Evolutionary conservation across 2,888 invertebrate genomes (phyloP).

Genomic region (Crioceris asparagi): DNA sequence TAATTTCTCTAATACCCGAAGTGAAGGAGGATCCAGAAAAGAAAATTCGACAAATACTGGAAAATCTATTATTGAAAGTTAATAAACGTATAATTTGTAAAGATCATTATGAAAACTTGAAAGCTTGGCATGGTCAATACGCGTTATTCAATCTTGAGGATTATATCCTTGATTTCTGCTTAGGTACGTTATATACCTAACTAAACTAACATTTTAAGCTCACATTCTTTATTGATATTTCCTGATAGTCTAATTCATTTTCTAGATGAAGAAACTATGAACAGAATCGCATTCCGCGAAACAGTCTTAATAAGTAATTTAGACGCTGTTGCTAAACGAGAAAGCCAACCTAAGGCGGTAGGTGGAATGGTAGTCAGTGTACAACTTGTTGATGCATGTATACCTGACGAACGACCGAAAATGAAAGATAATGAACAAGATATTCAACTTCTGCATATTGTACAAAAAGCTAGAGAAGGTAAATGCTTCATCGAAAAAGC

Average conservation of each 20-base stretch:
- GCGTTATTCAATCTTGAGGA: slow-evolving; percentile 25
- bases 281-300: slow-evolving; percentile 45
- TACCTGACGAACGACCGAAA: slow-evolving; percentile 17
- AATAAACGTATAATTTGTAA: slow-evolving; percentile 23
- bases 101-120: slow-evolving; percentile 23
- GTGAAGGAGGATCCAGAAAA: slow-evolving; percentile 5
- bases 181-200: slow-evolving; percentile 21
- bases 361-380: slow-evolving; percentile 39
- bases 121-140: slow-evolving; percentile 27
- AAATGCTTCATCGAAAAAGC: too few species aligned
- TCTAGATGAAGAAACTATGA: slow-evolving; percentile 41
- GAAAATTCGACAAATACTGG: slow-evolving; percentile 19
- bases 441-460: too few species aligned
- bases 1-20: neutral
- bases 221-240: slow-evolving; percentile 12
- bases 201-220: slow-evolving; percentile 5
- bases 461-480: too few species aligned
- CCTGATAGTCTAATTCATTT: slow-evolving; percentile 11
- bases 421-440: too few species aligned
- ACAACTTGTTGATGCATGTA: slow-evolving; percentile 34
- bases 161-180: slow-evolving; percentile 26
- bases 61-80: slow-evolving; percentile 25
- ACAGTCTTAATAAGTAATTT: slow-evolving; percentile 44
- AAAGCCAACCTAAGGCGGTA: slow-evolving; percentile 24
- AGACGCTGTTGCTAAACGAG: slow-evolving; percentile 25